A percentile compares a stretch with the other conserved stretches of the same genome.
Evolutionary conservation across 2,113 vertebrate genomes (phyloP).

Genomic region (Lampris megalopsis): DNA sequence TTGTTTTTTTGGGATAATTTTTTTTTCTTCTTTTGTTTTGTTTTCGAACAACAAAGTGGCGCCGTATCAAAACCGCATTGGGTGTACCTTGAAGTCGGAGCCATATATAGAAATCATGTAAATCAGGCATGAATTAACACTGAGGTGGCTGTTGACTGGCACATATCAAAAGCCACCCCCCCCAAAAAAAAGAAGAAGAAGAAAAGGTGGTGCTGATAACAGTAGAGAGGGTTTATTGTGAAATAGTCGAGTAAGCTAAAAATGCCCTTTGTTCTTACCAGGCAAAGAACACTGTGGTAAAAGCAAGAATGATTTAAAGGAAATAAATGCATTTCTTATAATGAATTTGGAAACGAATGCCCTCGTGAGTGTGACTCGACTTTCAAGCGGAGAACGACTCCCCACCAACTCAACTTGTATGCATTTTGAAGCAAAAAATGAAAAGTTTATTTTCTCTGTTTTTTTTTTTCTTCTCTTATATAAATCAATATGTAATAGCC

Average conservation of each 20-base stretch:
- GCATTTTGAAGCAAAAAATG: constrained; percentile 75
- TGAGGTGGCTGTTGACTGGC: constrained; percentile 53
- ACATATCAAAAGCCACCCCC: constrained; percentile 59
- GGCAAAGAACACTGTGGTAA: constrained; percentile 36
- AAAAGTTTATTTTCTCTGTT: constrained; percentile 64
- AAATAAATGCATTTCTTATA: constrained; percentile 67
- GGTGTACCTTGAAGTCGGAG: constrained; percentile 76
- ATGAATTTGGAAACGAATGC: constrained; percentile 60
- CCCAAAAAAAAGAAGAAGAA: constrained; percentile 22
- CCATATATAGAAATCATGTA: constrained; percentile 78
- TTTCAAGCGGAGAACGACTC: constrained; percentile 60
- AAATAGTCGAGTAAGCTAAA: constrained; percentile 29
- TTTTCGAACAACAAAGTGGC: constrained; percentile 77
- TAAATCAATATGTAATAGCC: constrained; percentile 82
- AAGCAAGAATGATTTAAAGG: constrained; percentile 60
- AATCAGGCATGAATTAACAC: constrained; percentile 69
- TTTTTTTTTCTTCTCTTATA: not conserved
- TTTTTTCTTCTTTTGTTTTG: constrained; percentile 31
- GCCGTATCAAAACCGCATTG: constrained; percentile 74
- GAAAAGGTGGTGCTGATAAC: constrained; percentile 55
- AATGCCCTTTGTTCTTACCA: constrained; percentile 36
- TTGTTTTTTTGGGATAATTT: constrained; percentile 61
- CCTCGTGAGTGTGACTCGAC: constrained; percentile 52
- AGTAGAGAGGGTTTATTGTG: constrained; percentile 50
- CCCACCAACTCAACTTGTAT: constrained; percentile 61